These are phyloP conservation scores for Platygyra sinensis DNA, from an alignment of 64 coral and sea anemone genomes.

Conservation along the genomic window DNA sequence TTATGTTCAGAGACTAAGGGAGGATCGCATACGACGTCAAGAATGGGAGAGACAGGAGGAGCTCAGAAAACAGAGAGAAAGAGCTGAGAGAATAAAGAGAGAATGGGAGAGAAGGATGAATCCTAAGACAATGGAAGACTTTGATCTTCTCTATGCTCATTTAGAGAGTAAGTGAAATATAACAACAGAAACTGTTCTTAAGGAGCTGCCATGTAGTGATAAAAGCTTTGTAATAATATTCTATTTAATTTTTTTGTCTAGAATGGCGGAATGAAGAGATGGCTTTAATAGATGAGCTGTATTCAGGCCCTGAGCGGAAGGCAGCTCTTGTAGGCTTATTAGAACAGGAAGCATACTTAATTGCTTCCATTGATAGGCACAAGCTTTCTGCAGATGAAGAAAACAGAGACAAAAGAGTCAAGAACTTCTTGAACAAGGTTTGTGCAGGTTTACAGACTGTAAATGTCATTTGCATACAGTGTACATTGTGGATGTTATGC, in stretches of 20 bases:
- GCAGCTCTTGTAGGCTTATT: constrained; percentile 85
- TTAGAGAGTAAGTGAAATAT: constrained; percentile 78
- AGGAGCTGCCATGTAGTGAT: background rate
- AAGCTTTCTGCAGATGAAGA: constrained; percentile 80
- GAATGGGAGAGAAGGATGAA: constrained; percentile 98
- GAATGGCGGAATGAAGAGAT: constrained; percentile 98
- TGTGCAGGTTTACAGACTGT: background rate
- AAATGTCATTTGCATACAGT: no score
- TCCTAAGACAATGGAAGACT: constrained; percentile 93
- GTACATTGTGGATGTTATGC: no score
- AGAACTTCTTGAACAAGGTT: constrained; percentile 95
- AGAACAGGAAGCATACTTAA: constrained; percentile 97
- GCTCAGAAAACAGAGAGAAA: constrained; percentile 85
- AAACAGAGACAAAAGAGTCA: constrained; percentile 85
- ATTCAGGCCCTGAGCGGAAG: constrained; percentile 93
- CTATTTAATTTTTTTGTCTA: constrained; percentile 33
- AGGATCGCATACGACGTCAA: constrained; percentile 47
- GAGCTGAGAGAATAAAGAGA: constrained; percentile 81
- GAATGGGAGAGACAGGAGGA: constrained; percentile 95
- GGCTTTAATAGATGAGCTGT: constrained; percentile 84
- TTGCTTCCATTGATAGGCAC: constrained; percentile 94
- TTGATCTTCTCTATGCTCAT: constrained; percentile 92
- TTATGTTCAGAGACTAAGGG: constrained; percentile 78
- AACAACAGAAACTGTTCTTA: no score
- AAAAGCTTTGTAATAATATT: no score